Conservation (phyloP, 2,113 vertebrate species). For the Hoplias malabaricus region DNA sequence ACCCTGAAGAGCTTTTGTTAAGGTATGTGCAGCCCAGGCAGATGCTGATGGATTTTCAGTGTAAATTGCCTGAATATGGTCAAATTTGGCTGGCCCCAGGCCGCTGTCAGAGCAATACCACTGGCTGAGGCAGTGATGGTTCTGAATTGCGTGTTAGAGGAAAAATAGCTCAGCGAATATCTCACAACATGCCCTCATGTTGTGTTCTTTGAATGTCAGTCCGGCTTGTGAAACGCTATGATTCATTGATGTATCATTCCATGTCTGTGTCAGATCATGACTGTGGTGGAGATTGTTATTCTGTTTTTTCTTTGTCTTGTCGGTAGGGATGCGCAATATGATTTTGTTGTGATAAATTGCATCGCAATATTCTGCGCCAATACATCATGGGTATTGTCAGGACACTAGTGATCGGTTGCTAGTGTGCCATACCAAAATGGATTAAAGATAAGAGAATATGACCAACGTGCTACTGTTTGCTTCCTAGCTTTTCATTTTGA, state of each 20-base stretch:
- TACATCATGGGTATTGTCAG: not conserved
- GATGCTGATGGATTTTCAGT: conserved; percentile 68
- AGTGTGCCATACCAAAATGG: no score
- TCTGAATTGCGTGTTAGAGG: conserved; percentile 46
- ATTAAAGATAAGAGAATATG: no score
- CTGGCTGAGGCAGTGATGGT: conserved; percentile 55
- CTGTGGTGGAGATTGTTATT: not conserved
- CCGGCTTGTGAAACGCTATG: not conserved
- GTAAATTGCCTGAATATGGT: conserved; percentile 70
- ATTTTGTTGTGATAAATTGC: no score
- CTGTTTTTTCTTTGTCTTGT: not conserved
- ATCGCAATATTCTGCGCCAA: not conserved
- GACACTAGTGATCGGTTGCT: no score
- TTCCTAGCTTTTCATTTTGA: no score
- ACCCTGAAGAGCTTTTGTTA: conserved; percentile 63
- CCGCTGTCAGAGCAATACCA: conserved; percentile 46
- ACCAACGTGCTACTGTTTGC: no score
- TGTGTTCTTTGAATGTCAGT: conserved; percentile 3
- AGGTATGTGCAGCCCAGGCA: conserved; percentile 65
- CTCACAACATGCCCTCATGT: conserved; percentile 6
- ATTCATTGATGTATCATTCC: not conserved
- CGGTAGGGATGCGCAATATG: not conserved
- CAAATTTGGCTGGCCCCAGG: conserved; percentile 54
- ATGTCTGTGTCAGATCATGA: not conserved
- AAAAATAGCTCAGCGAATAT: conserved; percentile 42